Evolutionary conservation across 2,888 invertebrate genomes (phyloP), one percentile per base, ranked within the genome.

Genomic region (Cantharis rufa): DNA sequence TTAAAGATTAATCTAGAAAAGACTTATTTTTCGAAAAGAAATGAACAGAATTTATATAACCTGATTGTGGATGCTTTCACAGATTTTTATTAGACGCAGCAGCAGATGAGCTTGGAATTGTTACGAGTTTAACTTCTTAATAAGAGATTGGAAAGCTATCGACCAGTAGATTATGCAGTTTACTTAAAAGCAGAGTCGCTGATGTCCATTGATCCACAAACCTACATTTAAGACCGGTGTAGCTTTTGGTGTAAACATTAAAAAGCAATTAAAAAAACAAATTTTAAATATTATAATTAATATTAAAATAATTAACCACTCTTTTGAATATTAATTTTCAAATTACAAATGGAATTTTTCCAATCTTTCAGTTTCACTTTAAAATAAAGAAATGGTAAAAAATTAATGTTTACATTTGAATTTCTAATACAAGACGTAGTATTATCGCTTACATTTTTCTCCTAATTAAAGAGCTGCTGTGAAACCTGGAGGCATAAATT

Each of bases 141-240:
- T 72, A 77, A 74, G 69, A 74, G 74, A 77, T 77, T 77, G 74
- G 77, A 77, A 77, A 77, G 77, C 77, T 81, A 77, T 79, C 78
- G 78, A 76, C 75, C 76, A 78, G 76, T 79, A 78, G 75, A 79
- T 78, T 75, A 80, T 81, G 75, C 73, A 78, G 78, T 79, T 78
- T 81, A 75, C 79, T 79, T 79, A 78, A 80, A 81, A 77, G 72
- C 79, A 75, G 64, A 66, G 77, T 78, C 73, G 72, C 73, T 78
- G 76, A 76, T 81, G 77, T 76, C 70, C 78, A 66, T 48, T 78
- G 81, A 78, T 79, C 80, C 76, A 81, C 79, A 80, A 80, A 81
- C 81, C 81, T 79, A 81, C 80, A 81, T 81, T 69, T 27, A 18
- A 64, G 68, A 63, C 16, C 69, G 18, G 62, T 62, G 28, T 62